A percentile compares a stretch with the other conserved stretches of the same genome.
Evolutionary conservation across 2,888 invertebrate species (phyloP).

Genomic region (Leucozona laternaria): DNA sequence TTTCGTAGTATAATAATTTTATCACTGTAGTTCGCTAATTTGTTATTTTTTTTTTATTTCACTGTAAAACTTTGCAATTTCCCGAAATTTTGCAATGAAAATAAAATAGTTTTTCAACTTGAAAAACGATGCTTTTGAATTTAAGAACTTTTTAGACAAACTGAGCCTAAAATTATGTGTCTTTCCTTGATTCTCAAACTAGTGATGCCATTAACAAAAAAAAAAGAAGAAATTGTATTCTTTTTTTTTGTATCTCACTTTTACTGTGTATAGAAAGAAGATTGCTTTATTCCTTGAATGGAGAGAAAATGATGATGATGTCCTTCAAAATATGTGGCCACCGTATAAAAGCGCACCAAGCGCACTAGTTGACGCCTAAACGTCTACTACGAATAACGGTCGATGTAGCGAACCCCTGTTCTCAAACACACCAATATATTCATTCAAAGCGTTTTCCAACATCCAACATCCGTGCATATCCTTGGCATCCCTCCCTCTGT

Average conservation of each 20-base stretch:
- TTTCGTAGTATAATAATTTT: not conserved
- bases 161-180: conserved; percentile 46
- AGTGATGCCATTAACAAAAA: conserved; percentile 54
- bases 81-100: not conserved
- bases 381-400: conserved; percentile 84
- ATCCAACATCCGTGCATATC: conserved; percentile 75
- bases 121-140: conserved; percentile 21
- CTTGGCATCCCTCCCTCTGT: conserved; percentile 46
- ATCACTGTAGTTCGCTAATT: conserved; percentile 52
- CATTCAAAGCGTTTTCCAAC: conserved; percentile 75
- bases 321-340: conserved; percentile 78
- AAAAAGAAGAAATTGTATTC: conserved; percentile 37
- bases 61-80: conserved; percentile 24
- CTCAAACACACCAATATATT: conserved; percentile 77
- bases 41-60: conserved; percentile 13
- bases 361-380: conserved; percentile 85
- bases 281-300: conserved; percentile 75
- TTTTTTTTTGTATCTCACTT: conserved; percentile 38
- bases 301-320: conserved; percentile 75
- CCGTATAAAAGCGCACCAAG: conserved; percentile 83
- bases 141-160: conserved; percentile 1
- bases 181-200: conserved; percentile 19
- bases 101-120: conserved; percentile 10
- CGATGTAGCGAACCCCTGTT: conserved; percentile 84
- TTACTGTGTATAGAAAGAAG: conserved; percentile 63